Evolutionary conservation across 1,140 invertebrate genomes (phyloP).

Genomic region (Panagrolaimus sp.): DNA sequence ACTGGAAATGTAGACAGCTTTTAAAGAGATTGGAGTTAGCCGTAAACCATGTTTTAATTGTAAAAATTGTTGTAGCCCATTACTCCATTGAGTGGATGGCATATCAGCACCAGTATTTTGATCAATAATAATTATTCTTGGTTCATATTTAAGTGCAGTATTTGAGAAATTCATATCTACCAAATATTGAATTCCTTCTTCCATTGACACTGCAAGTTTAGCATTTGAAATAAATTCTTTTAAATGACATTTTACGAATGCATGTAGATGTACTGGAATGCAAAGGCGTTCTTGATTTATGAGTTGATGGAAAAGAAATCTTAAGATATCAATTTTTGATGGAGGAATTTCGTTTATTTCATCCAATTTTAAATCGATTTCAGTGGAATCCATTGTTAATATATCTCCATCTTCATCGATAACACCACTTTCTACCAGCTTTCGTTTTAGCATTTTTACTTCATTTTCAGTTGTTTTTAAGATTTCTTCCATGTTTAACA

Average conservation of each 20-base stretch:
- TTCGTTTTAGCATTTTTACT: too few relatives aligned
- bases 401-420: too few relatives aligned
- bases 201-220: not conserved
- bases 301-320: too few relatives aligned
- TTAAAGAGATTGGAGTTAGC: not conserved
- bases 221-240: not conserved
- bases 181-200: not conserved
- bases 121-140: not conserved
- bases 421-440: too few relatives aligned
- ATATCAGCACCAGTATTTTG: slow-evolving; percentile 5
- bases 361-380: too few relatives aligned
- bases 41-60: not conserved
- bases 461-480: too few relatives aligned
- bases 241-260: not conserved
- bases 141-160: not conserved
- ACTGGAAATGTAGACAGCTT: not conserved
- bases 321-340: too few relatives aligned
- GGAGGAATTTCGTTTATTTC: too few relatives aligned
- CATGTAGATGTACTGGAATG: not conserved
- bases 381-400: too few relatives aligned
- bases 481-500: too few relatives aligned
- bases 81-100: not conserved
- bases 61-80: not conserved
- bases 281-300: too few relatives aligned
- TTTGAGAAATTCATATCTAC: not conserved